Evolutionary conservation across 2,113 vertebrate species (phyloP), one percentile per base, ranked within the genome.

Genomic region (Sterrhoptilus dennistouni): DNA sequence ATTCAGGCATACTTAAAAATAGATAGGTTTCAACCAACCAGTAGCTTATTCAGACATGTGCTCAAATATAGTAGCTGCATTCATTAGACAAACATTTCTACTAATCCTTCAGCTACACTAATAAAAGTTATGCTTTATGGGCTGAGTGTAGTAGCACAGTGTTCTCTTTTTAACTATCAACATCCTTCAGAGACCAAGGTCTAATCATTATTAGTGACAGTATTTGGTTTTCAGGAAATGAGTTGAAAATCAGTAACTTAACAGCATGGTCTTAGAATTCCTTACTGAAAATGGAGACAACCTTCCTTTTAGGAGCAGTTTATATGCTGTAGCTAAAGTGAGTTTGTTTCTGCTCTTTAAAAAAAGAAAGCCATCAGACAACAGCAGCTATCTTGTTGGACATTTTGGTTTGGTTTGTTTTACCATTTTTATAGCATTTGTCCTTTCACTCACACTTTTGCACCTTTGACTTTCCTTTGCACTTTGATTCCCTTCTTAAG

Each of bases 21-120:
- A 98, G 97, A 95, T 86, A 92, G 71, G 40, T 96, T 97, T 97
- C 97, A 95, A 49, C 97, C n/a, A 23, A 94, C 95, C 97, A 97
- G 75, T 89, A 95, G 94, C 96, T 96, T 95, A 97, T 97, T 98
- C 90, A 96, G 96, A 92, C 96, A 90, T 96, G 97, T 83, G 76
- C 90, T 97, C 94, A 97, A 96, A 97, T 98, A 98, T 96, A 98
- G 98, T 96, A 93, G 93, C 93, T 96, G 87, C 86, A 96, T 98
- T 98, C 98, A 98, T 98, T 97, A 97, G 94, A 93, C 70, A 97
- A 96, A 96, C 95, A 93, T 97, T 97, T 95, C 96, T 88, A 50
- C 96, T 97, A 97, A 97, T 97, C 96, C 96, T 95, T 96, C 60
- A 84, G 89, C 93, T 94, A 95, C 86, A 45, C 94, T 97, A 97